Percentiles rank a stretch among this genome's conserved stretches.
These are phyloP conservation scores for Hybos culiciformis DNA, from an alignment of 2,888 invertebrate species.

Conservation along the genomic window DNA sequence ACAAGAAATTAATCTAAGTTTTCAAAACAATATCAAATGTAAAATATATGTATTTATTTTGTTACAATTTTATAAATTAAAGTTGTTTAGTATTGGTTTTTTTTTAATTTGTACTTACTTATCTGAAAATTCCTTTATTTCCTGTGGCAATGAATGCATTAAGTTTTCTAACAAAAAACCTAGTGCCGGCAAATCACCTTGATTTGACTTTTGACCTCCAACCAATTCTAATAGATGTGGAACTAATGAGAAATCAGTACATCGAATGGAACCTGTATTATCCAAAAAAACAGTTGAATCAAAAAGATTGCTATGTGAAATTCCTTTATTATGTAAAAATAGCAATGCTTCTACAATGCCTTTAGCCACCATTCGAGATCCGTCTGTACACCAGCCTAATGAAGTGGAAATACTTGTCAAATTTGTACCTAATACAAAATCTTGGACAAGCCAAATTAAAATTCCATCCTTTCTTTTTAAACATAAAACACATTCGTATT, in stretches of 20 bases:
- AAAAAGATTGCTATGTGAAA: constrained; percentile 70
- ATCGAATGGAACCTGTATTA: constrained; percentile 40
- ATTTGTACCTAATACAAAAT: constrained; percentile 42
- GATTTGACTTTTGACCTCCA: constrained; percentile 24
- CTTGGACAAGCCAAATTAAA: constrained; percentile 53
- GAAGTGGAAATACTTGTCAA: constrained; percentile 29
- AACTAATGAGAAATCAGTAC: constrained; percentile 32
- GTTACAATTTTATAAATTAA: too few relatives aligned
- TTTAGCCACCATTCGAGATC: constrained; percentile 41
- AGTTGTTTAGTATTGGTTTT: too few relatives aligned
- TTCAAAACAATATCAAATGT: not conserved
- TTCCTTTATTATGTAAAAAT: constrained; percentile 66
- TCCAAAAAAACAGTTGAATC: constrained; percentile 62
- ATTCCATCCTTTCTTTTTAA: constrained; percentile 46
- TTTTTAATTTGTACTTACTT: constrained; percentile 27
- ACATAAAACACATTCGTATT: constrained; percentile 60
- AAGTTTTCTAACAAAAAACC: constrained; percentile 31
- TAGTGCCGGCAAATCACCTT: constrained; percentile 33
- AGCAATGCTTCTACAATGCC: constrained; percentile 62
- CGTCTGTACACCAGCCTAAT: constrained; percentile 36
- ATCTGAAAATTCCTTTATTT: constrained; percentile 34
- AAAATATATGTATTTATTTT: not conserved
- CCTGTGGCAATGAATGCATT: constrained; percentile 28
- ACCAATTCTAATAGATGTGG: constrained; percentile 30
- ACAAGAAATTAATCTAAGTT: too few relatives aligned